Percentiles rank a stretch among this genome's conserved stretches.
Conservation (phyloP, 2,113 vertebrate species). For the Fregata magnificens region DNA sequence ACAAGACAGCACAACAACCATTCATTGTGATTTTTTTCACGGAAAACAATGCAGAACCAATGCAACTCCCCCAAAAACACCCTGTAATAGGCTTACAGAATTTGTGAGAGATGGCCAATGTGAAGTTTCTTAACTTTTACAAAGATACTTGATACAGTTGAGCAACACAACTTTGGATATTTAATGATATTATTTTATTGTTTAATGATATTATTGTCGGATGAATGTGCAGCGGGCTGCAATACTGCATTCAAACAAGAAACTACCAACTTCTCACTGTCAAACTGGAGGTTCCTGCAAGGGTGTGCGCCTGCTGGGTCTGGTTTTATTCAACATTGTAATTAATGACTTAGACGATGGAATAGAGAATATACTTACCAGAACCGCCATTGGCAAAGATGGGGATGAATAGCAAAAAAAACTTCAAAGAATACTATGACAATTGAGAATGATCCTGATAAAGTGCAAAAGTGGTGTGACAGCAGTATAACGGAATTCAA, state of each 20-base stretch:
- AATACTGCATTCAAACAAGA: not conserved
- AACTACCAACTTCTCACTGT: not conserved
- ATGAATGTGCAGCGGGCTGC: not conserved
- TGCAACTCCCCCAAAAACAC: not conserved
- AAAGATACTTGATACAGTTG: not conserved
- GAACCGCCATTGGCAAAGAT: not conserved
- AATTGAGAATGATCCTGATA: not conserved
- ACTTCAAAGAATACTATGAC: not conserved
- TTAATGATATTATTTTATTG: not conserved
- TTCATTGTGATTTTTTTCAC: not conserved
- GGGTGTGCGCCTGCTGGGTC: not conserved
- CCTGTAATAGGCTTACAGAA: not conserved
- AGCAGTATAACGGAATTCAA: not conserved
- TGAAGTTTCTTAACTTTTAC: not conserved
- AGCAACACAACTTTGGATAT: not conserved
- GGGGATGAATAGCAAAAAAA: not conserved
- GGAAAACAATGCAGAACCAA: not conserved
- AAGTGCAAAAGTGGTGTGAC: not conserved
- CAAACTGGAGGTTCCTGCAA: not conserved
- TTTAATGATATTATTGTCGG: not conserved
- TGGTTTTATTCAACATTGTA: not conserved
- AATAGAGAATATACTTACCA: not conserved
- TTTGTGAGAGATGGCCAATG: accelerated
- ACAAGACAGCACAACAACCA: not conserved
- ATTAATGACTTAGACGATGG: not conserved